Conservation (phyloP, 1,140 invertebrate species). For the Meloidogyne exigua region DNA sequence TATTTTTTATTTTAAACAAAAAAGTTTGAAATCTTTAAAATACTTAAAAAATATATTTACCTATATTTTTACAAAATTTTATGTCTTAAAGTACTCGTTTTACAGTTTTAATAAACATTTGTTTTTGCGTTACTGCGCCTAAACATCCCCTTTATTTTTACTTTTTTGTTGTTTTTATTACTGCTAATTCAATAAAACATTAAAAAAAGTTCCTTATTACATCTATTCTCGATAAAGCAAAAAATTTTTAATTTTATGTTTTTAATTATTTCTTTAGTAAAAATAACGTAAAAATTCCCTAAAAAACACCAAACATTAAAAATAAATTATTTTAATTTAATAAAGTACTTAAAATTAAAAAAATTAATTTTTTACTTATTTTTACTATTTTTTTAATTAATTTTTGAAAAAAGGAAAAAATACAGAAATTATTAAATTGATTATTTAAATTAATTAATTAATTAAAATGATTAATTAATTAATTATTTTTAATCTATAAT, state of each 20-base stretch:
- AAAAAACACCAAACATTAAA: not conserved
- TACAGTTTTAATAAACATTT: too few relatives aligned
- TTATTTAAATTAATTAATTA: not conserved
- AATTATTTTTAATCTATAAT: too few relatives aligned
- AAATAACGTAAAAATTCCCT: not conserved
- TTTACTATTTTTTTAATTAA: not conserved
- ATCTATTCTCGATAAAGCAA: not conserved
- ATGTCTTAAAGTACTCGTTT: too few relatives aligned
- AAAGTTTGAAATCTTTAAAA: too few relatives aligned
- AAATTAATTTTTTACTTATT: not conserved
- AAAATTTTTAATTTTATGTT: not conserved
- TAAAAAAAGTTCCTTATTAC: not conserved
- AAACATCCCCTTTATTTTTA: not conserved
- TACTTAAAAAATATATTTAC: too few relatives aligned
- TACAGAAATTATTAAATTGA: too few relatives aligned
- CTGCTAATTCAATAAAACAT: not conserved
- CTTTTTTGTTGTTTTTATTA: not conserved
- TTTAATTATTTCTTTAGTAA: not conserved
- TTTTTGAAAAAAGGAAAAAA: too few relatives aligned
- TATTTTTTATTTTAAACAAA: too few relatives aligned
- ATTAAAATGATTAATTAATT: not conserved
- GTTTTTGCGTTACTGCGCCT: too few relatives aligned
- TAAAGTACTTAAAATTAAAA: too few relatives aligned
- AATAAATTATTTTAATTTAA: not conserved
- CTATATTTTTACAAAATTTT: too few relatives aligned